These are phyloP conservation scores for Eugnorisma glareosa DNA, from an alignment of 2,888 invertebrate species.

Conservation along the genomic window DNA sequence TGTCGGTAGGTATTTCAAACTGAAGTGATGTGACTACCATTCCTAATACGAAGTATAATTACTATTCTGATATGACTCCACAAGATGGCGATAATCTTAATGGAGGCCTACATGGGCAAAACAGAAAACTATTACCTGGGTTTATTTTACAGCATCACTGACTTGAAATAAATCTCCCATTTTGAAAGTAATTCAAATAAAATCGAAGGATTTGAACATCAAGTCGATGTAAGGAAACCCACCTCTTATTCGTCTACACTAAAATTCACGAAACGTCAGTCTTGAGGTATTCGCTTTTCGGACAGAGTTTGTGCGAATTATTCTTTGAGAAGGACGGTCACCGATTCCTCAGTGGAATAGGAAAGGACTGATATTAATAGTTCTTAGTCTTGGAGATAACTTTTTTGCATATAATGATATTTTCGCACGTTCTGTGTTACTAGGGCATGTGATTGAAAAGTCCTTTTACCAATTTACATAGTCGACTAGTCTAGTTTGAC, in stretches of 20 bases:
- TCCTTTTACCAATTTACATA: neutral
- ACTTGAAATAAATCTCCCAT: neutral
- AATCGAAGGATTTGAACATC: neutral
- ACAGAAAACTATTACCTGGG: neutral
- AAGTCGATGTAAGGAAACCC: conserved; percentile 3
- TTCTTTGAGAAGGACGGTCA: conserved; percentile 41
- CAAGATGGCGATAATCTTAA: neutral
- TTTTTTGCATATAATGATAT: conserved; percentile 18
- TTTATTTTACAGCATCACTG: neutral
- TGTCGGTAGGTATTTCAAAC: neutral
- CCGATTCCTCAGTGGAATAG: conserved; percentile 49
- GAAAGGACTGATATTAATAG: conserved; percentile 53
- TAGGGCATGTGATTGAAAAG: neutral
- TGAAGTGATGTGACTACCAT: neutral
- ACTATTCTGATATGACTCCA: neutral
- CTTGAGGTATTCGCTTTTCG: conserved; percentile 44
- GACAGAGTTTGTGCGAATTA: conserved; percentile 44
- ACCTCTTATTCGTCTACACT: conserved; percentile 38
- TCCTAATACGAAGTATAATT: neutral
- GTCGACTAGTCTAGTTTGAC: too few species aligned
- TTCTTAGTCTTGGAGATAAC: conserved; percentile 6
- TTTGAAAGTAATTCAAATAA: neutral
- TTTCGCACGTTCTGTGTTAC: conserved; percentile 3
- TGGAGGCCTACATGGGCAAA: neutral
- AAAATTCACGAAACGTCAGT: conserved; percentile 61